These are phyloP conservation scores for Oscheius sp. DNA, from an alignment of 2,888 invertebrate genomes.

Conservation along the genomic window DNA sequence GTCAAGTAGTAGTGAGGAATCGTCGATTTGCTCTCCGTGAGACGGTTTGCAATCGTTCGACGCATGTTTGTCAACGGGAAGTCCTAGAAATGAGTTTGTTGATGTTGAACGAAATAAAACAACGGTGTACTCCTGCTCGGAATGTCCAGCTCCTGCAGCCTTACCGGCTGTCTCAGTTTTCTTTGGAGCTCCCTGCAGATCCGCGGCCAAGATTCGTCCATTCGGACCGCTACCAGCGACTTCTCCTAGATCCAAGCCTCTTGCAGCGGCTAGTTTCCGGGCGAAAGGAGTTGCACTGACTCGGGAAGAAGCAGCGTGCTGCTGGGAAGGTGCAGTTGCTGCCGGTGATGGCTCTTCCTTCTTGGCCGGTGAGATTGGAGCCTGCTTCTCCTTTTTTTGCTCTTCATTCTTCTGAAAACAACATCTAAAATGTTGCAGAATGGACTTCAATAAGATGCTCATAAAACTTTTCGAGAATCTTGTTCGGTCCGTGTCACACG, in stretches of 20 bases:
- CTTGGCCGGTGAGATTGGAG: not conserved
- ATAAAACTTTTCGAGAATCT: not conserved
- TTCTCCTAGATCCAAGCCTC: slow-evolving; percentile 80
- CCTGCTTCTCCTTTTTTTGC: not conserved
- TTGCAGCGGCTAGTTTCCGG: slow-evolving; percentile 85
- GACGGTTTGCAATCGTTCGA: slow-evolving; percentile 80
- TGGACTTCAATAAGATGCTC: not conserved
- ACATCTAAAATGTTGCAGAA: not conserved
- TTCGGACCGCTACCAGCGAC: slow-evolving; percentile 76
- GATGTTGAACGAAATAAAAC: not conserved
- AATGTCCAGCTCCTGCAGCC: slow-evolving; percentile 58
- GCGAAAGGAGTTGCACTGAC: slow-evolving; percentile 94
- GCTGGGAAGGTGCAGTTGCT: slow-evolving; percentile 22
- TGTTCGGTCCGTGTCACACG: too few relatives aligned
- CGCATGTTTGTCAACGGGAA: slow-evolving; percentile 59
- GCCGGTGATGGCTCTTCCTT: not conserved
- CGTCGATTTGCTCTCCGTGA: slow-evolving; percentile 80
- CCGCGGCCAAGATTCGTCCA: slow-evolving; percentile 71
- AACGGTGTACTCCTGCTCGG: slow-evolving; percentile 42
- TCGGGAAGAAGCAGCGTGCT: slow-evolving; percentile 75
- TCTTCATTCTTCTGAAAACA: too few relatives aligned
- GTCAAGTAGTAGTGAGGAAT: slow-evolving; percentile 97
- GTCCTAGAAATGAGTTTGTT: slow-evolving; percentile 37
- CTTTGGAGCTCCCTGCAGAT: slow-evolving; percentile 75
- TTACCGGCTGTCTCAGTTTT: not conserved